A percentile compares a stretch with the other conserved stretches of the same genome.
Conservation (phyloP, 2,888 invertebrate species). For the Stegophylla sp. region DNA sequence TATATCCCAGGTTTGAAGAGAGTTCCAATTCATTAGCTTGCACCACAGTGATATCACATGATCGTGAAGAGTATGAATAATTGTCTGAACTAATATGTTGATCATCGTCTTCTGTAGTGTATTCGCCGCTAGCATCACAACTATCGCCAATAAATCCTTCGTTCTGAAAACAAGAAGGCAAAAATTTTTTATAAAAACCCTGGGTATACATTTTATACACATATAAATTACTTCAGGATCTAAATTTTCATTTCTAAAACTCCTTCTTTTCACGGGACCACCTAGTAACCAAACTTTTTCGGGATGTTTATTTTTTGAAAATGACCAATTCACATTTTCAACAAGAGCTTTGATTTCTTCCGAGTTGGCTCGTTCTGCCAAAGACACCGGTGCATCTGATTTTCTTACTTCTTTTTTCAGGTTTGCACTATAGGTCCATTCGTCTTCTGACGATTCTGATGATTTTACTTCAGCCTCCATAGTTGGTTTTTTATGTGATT, state of each 20-base stretch:
- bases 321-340: slow-evolving; percentile 50
- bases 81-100: slow-evolving; percentile 60
- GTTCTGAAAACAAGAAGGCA: too few species aligned
- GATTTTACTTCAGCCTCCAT: slow-evolving; percentile 55
- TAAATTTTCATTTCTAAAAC: slow-evolving; percentile 24
- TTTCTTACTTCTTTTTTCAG: slow-evolving; percentile 61
- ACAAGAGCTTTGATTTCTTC: slow-evolving; percentile 54
- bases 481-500: slow-evolving; percentile 65
- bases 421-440: slow-evolving; percentile 60
- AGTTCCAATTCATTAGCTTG: slow-evolving; percentile 40
- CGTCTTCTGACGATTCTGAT: slow-evolving; percentile 61
- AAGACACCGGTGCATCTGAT: slow-evolving; percentile 65
- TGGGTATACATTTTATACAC: not conserved
- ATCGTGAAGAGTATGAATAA: slow-evolving; percentile 48
- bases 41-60: slow-evolving; percentile 46
- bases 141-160: slow-evolving; percentile 67
- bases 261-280: slow-evolving; percentile 20
- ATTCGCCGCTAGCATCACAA: slow-evolving; percentile 90
- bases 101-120: slow-evolving; percentile 78
- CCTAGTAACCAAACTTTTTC: slow-evolving; percentile 33
- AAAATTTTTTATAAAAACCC: not conserved
- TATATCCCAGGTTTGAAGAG: slow-evolving; percentile 19
- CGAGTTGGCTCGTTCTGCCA: slow-evolving; percentile 36
- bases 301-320: slow-evolving; percentile 13
- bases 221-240: slow-evolving; percentile 45